Base-by-base conservation (phyloP, 53 echinoderm and acorn worm species). In the Holothuria leucospilota region DNA sequence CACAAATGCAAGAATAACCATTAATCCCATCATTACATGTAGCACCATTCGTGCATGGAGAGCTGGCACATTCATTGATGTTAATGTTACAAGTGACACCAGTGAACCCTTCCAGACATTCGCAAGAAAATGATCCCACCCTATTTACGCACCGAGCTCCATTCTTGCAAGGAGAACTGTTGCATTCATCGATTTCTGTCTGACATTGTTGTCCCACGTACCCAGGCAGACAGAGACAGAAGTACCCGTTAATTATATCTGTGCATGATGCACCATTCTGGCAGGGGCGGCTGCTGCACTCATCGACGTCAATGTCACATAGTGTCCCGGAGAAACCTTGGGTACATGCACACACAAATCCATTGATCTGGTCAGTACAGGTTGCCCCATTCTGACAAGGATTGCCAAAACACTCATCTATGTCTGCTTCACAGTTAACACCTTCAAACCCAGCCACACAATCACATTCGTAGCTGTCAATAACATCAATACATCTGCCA, bases 231-330 rank as follows among this genome's bases (percentile, higher is more conserved):
- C 80, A 80, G 16, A 4, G 2, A 80, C 80, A 80, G 15, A 56
- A 14, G 39, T 80, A 80, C 38, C 80, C 53, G 24, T 80, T 80
- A 24, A 80, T 21, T 13, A 88, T 59, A 68, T 92, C 89, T 20
- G 87, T 6, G 81, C 96, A 96, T 25, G 77, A 85, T 0, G 65
- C 92, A 29, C 92, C 90, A 86, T 90, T 93, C 21, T 63, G 83
- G 86, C 94, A 96, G 0, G 96, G 96, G 39, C 88, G 63, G 62
- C 93, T 90, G n/a, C 78, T 85, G 78, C 96, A 96, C 4, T 78
- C 26, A 30, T 78, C 61, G 21, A 91, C 62, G 16, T 42, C 21
- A 10, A 40, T 73, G 25, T 90, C 88, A 72, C 96, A 96, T 46
- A 90, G 70, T 0, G 5, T 40, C 16, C 96, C 96, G 21, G 86